Base-by-base conservation (phyloP, 2,888 invertebrate species). In the Ochropleura leucogaster region DNA sequence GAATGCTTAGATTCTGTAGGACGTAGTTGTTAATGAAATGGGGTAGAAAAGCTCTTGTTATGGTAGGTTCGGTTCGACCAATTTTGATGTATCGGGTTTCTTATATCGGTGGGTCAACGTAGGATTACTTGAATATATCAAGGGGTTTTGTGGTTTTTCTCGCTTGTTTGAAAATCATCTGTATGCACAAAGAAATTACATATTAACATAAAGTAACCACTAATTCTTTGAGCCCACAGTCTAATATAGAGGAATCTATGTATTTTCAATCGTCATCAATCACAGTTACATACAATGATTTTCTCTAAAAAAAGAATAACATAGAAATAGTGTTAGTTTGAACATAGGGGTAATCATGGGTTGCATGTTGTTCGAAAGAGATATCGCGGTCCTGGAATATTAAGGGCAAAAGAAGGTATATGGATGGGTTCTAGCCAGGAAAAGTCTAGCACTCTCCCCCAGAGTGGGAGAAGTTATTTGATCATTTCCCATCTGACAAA, bases 41-140 rank as follows among this genome's bases (percentile, higher is more conserved):
- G 79, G 74, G 80, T 72, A 71, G 60, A 74, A 83, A 49, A 79
- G 92, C 69, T 89, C 91, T 80, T 18, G 70, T 69, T 87, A 76
- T 44, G 74, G 18, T 90, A 90, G 91, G 82, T 86, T 77, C 60
- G 62, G 86, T 88, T 83, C 82, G 79, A 81, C 83, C 85, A 89
- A 87, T 89, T 88, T 88, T 89, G 88, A 91, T 90, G 86, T 92
- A 91, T 91, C 88, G 89, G 87, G 85, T 87, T 89, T 88, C 88
- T 85, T 87, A 90, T 90, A 88, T 83, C 86, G 75, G 87, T 87
- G 87, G 89, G 86, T 89, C 87, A 89, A 89, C 88, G 86, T 75
- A 80, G 85, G 86, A 89, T 90, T 90, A 90, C 85, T 88, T 87
- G 88, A 88, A 90, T 92, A 89, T 85, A 88, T 89, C 84, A 84